Percentiles rank a stretch among this genome's conserved stretches.
Conservation (phyloP, 1,140 invertebrate species). For the Copidosoma floridanum region DNA sequence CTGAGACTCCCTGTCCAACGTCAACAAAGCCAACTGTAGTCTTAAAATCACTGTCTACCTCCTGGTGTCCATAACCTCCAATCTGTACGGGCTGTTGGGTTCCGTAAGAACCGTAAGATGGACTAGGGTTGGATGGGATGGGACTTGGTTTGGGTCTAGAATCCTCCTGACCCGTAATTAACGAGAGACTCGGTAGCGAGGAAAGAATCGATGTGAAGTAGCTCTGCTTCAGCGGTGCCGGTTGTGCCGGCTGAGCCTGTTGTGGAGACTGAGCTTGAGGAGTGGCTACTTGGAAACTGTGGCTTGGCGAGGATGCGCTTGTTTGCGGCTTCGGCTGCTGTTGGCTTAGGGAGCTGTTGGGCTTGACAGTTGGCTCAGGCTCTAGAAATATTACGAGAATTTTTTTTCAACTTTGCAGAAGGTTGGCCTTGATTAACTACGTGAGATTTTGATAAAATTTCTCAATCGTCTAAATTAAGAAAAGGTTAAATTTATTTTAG, state of each 20-base stretch:
- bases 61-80: neutral
- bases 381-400: neutral
- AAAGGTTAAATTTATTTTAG: too few species aligned
- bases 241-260: conserved; percentile 28
- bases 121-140: neutral
- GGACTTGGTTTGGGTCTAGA: neutral
- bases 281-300: neutral
- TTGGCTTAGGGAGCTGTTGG: too few species aligned
- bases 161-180: conserved; percentile 18
- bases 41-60: neutral
- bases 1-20: too few species aligned
- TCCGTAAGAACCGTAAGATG: neutral
- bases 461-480: too few species aligned
- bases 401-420: too few species aligned
- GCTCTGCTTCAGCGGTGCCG: conserved; percentile 37
- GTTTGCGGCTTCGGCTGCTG: neutral
- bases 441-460: too few species aligned
- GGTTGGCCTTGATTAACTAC: too few species aligned
- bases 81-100: neutral
- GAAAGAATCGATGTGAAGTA: conserved; percentile 51
- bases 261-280: neutral
- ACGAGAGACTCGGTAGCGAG: conserved; percentile 47
- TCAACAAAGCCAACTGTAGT: conserved; percentile 11
- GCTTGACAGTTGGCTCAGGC: too few species aligned
- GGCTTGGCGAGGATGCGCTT: neutral